Percentiles rank a stretch among this genome's conserved stretches.
These are phyloP conservation scores for Calyptomena viridis DNA, from an alignment of 2,113 vertebrate genomes.

Conservation along the genomic window DNA sequence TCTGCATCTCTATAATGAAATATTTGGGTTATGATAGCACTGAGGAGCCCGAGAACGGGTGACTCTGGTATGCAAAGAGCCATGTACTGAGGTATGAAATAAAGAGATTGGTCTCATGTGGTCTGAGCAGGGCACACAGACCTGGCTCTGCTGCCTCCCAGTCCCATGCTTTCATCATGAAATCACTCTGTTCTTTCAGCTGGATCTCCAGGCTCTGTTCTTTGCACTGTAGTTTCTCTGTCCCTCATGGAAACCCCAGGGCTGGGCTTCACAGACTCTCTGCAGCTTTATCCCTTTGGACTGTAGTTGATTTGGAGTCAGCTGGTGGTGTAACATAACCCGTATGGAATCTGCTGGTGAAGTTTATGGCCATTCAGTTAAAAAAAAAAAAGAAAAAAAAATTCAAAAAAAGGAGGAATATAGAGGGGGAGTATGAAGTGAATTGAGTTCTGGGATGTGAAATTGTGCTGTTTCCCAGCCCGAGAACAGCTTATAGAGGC, in stretches of 20 bases:
- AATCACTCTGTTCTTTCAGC: constrained; percentile 51
- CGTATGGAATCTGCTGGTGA: constrained; percentile 48
- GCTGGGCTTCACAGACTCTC: constrained; percentile 52
- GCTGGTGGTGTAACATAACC: constrained; percentile 66
- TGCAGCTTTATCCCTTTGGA: constrained; percentile 61
- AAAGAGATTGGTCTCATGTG: neutral
- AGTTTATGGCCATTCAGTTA: constrained; percentile 53
- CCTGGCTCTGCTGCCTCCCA: neutral
- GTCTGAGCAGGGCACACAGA: neutral
- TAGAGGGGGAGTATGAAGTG: neutral
- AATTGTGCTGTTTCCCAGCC: neutral
- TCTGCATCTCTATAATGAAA: neutral
- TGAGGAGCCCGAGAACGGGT: neutral
- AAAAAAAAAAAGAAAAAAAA: neutral
- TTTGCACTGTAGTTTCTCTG: constrained; percentile 49
- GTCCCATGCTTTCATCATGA: constrained; percentile 25
- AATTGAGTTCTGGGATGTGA: neutral
- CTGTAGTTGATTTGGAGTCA: constrained; percentile 65
- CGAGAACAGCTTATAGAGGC: neutral
- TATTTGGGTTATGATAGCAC: neutral
- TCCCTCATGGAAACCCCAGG: constrained; percentile 47
- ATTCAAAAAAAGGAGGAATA: neutral
- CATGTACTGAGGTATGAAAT: neutral
- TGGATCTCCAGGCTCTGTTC: constrained; percentile 33
- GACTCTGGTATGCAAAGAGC: neutral